Base-by-base conservation (phyloP, 2,888 invertebrate species). In the Lamellibrachia columna region DNA sequence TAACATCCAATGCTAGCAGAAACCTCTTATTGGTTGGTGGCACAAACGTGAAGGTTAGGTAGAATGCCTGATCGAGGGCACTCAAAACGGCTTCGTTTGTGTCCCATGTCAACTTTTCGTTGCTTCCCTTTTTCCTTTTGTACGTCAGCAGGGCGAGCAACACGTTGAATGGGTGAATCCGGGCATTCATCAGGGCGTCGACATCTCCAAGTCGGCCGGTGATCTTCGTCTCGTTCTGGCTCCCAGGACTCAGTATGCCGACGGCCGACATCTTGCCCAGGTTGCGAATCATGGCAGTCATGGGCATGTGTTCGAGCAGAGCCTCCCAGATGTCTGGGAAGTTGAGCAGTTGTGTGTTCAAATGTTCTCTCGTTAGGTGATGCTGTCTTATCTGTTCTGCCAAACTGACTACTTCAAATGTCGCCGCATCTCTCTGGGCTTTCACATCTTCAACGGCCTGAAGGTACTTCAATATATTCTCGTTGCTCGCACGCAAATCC, bases 321-420 rank as follows among this genome's bases (percentile, higher is more conserved):
- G 95, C 95, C n/a, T 97, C 94, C 95, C 97, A 96, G 96, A 98
- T 98, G 95, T 97, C 97, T 95, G 97, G 97, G 91, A 97, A 97
- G 94, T 97, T 98, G 91, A 98, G 96, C 93, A 98, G 96, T 95
- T 97, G 97, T 8, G 97, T 97, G 92, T 98, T 98, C n/a, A 98
- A 97, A 96, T 98, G 98, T 94, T 98, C 97, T 90, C 98, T 96
- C 9, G 97, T 97, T 92, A 98, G 97, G 91, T 97, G 96, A 94
- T 97, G 96, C 90, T 96, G 60, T 7, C 92, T 22, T 91, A 96
- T 95, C 93, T 22, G 3, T 0, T 75, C 15, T 6, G 75, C 75
- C 22, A 75, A 75, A 22, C 4, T n/a, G 15, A n/a, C 22, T 22
- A 75, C 22, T 15, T 75, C 6, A 75, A 75, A n/a, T 22, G 75